Evolutionary conservation across 2,797 vertebrate species (phyloP).

Genomic region (Lacerta agilis): DNA sequence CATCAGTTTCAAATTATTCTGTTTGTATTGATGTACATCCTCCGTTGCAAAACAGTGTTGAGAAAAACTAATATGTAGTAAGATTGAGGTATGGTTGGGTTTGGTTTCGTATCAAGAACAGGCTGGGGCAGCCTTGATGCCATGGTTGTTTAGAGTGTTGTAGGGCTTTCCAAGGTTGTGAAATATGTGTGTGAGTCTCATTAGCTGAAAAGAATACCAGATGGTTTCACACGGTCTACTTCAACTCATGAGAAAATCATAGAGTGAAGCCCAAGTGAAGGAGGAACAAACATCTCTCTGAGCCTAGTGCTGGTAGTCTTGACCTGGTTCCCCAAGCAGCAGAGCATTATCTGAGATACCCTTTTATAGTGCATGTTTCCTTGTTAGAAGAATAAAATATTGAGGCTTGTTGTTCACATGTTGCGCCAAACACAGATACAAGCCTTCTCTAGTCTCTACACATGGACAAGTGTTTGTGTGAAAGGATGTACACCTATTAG

Average conservation of each 20-base stretch:
- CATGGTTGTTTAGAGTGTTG: slow-evolving; percentile 38
- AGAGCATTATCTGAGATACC: not conserved
- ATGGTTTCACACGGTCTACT: slow-evolving; percentile 39
- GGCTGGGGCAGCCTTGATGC: slow-evolving; percentile 33
- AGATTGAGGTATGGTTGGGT: slow-evolving; percentile 16
- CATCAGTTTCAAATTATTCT: slow-evolving; percentile 19
- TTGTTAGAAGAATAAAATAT: not conserved
- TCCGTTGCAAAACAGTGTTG: not conserved
- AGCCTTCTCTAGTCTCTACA: too few species aligned
- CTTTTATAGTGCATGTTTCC: not conserved
- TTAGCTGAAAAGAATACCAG: slow-evolving; percentile 41
- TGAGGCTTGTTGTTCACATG: too few species aligned
- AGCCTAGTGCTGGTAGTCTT: not conserved
- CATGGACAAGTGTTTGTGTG: too few species aligned
- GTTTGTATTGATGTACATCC: slow-evolving; percentile 14
- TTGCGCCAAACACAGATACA: too few species aligned
- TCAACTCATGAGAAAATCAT: not conserved
- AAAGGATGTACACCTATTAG: too few species aligned
- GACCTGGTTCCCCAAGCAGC: not conserved
- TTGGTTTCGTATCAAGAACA: slow-evolving; percentile 43
- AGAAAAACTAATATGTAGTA: slow-evolving; percentile 34
- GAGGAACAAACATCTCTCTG: not conserved
- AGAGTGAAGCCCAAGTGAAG: too few species aligned
- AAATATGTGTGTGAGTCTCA: slow-evolving; percentile 35
- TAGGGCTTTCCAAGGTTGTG: slow-evolving; percentile 47